These are phyloP conservation scores for Hyles euphorbiae DNA, from an alignment of 1,140 invertebrate species.

Conservation along the genomic window DNA sequence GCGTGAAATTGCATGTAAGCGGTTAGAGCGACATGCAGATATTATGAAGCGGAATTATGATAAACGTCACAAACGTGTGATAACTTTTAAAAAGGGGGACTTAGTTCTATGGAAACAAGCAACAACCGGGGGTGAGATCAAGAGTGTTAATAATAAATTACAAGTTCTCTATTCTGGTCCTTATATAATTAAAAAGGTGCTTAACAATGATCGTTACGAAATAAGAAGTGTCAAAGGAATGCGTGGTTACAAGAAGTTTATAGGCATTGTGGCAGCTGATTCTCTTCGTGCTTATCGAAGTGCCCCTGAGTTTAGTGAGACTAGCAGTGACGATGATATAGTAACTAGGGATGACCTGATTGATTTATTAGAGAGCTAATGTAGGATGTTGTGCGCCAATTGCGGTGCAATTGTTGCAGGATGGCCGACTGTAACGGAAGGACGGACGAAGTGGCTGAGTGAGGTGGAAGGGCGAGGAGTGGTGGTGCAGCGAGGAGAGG, in stretches of 20 bases:
- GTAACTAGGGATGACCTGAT: too few species aligned
- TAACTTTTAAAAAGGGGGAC: constrained; percentile 25
- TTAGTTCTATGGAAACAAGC: constrained; percentile 34
- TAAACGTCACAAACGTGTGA: constrained; percentile 18
- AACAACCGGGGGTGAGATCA: constrained; percentile 16
- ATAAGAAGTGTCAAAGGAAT: constrained; percentile 30
- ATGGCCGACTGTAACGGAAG: too few species aligned
- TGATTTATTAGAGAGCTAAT: too few species aligned
- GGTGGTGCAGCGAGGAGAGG: too few species aligned
- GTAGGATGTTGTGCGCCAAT: too few species aligned
- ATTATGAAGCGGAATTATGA: constrained; percentile 32
- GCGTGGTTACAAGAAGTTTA: constrained; percentile 29
- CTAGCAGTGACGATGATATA: too few species aligned
- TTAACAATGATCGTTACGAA: constrained; percentile 24
- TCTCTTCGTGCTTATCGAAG: constrained; percentile 3
- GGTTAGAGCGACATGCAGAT: constrained; percentile 13
- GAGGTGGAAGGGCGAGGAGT: too few species aligned
- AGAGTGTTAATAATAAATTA: constrained; percentile 28
- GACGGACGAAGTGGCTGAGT: too few species aligned
- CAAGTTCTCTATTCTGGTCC: constrained; percentile 33
- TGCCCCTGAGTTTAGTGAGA: neutral
- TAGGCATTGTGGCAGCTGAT: constrained; percentile 22
- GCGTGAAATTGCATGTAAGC: constrained; percentile 13
- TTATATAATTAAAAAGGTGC: constrained; percentile 24
- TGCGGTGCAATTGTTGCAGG: too few species aligned